Evolutionary conservation across 2,888 invertebrate species (phyloP).

Genomic region (Campopleginae sp.): DNA sequence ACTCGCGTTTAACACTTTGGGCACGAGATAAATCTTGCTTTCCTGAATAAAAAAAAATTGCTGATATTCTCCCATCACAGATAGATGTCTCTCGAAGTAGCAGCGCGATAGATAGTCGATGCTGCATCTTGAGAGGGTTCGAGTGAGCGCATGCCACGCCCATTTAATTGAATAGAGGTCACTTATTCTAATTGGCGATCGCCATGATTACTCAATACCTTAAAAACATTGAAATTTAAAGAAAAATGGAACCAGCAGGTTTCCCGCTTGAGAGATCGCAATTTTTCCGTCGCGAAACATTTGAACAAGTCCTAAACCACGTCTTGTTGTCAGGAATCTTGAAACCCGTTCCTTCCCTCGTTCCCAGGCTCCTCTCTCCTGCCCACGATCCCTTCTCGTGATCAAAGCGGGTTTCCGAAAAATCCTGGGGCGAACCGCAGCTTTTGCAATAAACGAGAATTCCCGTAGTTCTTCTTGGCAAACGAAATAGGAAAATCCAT

Average conservation of each 20-base stretch:
- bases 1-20: background rate
- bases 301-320: background rate
- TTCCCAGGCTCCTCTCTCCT: background rate
- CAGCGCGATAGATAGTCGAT: background rate
- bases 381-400: background rate
- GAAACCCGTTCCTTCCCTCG: slow-evolving; percentile 71
- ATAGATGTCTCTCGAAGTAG: background rate
- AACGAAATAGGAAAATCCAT: slow-evolving; percentile 33
- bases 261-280: background rate
- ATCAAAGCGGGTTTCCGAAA: slow-evolving; percentile 23
- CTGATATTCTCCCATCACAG: too few species aligned
- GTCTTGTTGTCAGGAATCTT: background rate
- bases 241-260: background rate
- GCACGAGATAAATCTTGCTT: background rate
- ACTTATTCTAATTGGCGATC: background rate
- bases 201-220: background rate
- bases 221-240: background rate
- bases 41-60: background rate
- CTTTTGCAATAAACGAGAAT: slow-evolving; percentile 38
- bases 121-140: background rate
- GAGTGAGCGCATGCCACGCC: background rate
- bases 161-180: too few species aligned
- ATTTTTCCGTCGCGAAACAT: slow-evolving; percentile 80
- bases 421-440: slow-evolving; percentile 28
- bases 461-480: slow-evolving; percentile 2